phyloP scores from a whole-genome alignment of 2,113 vertebrate genomes.

The Tachycineta bicolor region DNA sequence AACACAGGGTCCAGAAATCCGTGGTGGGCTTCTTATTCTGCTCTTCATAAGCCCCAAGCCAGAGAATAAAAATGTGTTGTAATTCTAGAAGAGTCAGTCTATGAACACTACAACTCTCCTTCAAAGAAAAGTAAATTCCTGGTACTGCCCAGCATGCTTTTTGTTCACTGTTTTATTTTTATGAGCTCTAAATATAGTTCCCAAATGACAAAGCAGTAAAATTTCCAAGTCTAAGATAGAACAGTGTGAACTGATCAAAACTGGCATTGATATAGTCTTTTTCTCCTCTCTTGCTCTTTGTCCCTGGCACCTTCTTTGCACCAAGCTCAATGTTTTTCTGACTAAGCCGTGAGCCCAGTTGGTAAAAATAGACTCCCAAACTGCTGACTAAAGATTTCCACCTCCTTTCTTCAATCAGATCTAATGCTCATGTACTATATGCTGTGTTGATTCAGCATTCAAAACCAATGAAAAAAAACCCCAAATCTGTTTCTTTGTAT shows the following conservation, averaged over 20 bases:
- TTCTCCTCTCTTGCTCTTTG: neutral
- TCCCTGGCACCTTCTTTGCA: neutral
- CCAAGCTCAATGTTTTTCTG: neutral
- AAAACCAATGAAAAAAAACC: neutral
- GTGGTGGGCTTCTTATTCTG: neutral
- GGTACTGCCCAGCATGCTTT: neutral
- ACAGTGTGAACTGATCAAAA: neutral
- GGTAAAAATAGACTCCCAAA: conserved; percentile 11
- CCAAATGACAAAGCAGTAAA: neutral
- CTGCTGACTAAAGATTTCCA: conserved; percentile 14
- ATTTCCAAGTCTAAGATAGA: neutral
- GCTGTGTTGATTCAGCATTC: neutral
- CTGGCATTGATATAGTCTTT: neutral
- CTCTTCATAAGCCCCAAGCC: neutral
- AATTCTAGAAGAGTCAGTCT: neutral
- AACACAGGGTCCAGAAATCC: neutral
- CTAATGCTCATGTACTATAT: neutral
- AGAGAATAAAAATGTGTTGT: neutral
- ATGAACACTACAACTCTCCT: neutral
- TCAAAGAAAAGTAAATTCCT: neutral
- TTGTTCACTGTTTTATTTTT: neutral
- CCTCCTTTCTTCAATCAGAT: neutral
- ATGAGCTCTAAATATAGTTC: neutral
- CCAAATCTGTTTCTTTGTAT: accelerated
- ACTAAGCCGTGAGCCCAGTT: neutral